Evolutionary conservation across 2,113 vertebrate species (phyloP).

Genomic region (Octodon degus): DNA sequence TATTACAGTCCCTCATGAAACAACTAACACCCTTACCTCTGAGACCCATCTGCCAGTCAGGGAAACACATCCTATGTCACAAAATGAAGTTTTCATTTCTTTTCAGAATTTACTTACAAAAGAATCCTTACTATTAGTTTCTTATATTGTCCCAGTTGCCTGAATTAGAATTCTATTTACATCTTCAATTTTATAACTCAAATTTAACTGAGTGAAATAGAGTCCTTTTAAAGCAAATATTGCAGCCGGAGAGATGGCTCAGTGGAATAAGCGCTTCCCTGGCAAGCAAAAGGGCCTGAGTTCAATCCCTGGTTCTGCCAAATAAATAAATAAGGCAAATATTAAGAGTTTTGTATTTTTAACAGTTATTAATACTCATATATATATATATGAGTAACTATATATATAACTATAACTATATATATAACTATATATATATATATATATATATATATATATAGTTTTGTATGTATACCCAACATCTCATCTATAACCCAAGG

Average conservation of each 20-base stretch:
- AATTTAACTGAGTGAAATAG: background rate
- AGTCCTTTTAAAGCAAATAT: slow-evolving; percentile 23
- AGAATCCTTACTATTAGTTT: slow-evolving; percentile 14
- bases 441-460: too few relatives aligned
- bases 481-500: background rate
- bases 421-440: background rate
- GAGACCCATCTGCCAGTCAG: background rate
- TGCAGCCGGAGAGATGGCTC: too few relatives aligned
- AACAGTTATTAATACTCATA: background rate
- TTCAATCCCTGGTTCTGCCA: too few relatives aligned
- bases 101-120: slow-evolving; percentile 35
- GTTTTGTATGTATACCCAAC: background rate
- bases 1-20: background rate
- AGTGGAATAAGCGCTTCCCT: too few relatives aligned
- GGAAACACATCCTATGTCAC: background rate
- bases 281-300: too few relatives aligned
- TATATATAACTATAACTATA: too few relatives aligned
- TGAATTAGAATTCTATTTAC: background rate
- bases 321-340: slow-evolving; percentile 21
- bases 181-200: background rate
- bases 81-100: slow-evolving; percentile 24
- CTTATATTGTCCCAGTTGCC: background rate
- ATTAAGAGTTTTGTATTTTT: background rate
- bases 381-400: background rate
- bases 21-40: background rate